Conservation (phyloP, 2,797 vertebrate genomes). For the Phalloptychus januarius region DNA sequence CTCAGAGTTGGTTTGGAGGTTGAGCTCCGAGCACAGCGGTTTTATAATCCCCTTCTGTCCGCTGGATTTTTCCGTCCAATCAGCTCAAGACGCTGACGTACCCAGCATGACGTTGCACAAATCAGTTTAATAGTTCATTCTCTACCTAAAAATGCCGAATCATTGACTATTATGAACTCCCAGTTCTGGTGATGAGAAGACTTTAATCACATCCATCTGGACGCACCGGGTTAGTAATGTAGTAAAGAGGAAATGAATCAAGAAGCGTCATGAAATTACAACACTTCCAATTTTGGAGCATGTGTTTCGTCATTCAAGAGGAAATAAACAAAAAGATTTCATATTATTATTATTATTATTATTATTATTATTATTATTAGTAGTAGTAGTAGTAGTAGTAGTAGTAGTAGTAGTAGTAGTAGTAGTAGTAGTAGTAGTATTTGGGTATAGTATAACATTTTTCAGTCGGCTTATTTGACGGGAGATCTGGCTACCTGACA, state of each 20-base stretch:
- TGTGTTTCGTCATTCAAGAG: background rate
- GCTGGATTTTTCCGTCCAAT: constrained; percentile 39
- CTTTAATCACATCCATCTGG: background rate
- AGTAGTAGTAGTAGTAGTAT: no score
- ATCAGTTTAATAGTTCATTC: background rate
- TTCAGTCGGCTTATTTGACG: background rate
- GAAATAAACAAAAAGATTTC: background rate
- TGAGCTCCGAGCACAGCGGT: background rate
- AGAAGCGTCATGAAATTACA: background rate
- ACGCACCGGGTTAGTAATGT: background rate
- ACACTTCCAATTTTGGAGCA: background rate
- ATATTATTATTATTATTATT: no score
- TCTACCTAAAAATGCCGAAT: constrained; percentile 30
- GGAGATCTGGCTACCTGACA: background rate
- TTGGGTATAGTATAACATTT: no score
- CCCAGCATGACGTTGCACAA: background rate
- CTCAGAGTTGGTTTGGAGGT: constrained; percentile 2
- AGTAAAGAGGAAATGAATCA: background rate
- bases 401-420: no score
- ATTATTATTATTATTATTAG: no score
- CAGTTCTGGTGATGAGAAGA: background rate
- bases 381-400: no score
- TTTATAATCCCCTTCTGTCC: constrained; percentile 36
- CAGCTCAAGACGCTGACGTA: constrained; percentile 22
- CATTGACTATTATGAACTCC: constrained; percentile 9